Conservation (phyloP, 2,888 invertebrate species). For the Germaria angustata region DNA sequence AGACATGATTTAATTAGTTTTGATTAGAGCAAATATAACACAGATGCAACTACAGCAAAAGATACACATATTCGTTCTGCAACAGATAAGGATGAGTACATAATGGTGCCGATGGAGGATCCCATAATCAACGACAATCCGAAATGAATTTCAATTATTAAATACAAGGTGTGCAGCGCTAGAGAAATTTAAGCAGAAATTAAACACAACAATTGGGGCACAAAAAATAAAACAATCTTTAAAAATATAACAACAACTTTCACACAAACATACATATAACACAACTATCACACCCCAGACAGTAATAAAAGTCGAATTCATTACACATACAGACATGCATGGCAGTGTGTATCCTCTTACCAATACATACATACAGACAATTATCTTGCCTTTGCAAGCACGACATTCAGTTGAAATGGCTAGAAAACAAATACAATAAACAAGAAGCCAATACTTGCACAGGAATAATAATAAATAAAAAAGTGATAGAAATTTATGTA, state of each 20-base stretch:
- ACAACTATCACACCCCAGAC: constrained; percentile 55
- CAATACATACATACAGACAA: not conserved
- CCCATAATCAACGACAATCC: constrained; percentile 32
- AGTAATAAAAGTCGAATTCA: constrained; percentile 64
- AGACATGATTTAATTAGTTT: constrained; percentile 64
- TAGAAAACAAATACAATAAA: constrained; percentile 12
- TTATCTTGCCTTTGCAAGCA: not conserved
- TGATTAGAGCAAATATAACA: constrained; percentile 45
- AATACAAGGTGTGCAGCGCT: not conserved
- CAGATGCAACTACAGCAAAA: constrained; percentile 19
- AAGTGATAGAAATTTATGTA: constrained; percentile 6
- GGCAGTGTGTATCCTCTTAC: not conserved
- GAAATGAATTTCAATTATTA: constrained; percentile 46
- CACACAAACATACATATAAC: constrained; percentile 30
- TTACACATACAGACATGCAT: constrained; percentile 16
- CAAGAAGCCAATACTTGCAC: too few relatives aligned
- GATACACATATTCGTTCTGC: not conserved
- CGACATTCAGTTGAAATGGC: constrained; percentile 30
- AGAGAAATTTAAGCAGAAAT: constrained; percentile 13
- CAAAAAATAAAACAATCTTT: constrained; percentile 7
- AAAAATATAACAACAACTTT: constrained; percentile 56
- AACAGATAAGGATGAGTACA: not conserved
- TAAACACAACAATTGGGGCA: constrained; percentile 1
- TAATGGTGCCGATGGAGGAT: too few relatives aligned
- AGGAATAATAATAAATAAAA: not conserved